These are phyloP conservation scores for Drosophila stalkeri DNA, from an alignment of 2,888 invertebrate species.

Conservation along the genomic window DNA sequence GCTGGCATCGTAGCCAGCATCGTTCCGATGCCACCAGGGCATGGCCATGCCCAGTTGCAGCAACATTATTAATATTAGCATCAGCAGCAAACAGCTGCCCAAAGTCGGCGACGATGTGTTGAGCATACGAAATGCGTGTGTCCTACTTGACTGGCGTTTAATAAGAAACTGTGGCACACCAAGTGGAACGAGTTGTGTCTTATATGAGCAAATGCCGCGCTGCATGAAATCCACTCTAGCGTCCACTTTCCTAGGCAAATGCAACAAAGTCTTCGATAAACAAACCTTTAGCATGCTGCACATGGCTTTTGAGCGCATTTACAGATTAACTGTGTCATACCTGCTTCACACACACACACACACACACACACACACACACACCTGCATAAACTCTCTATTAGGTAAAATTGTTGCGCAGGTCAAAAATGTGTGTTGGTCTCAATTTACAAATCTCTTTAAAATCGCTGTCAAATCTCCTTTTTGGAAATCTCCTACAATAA, in stretches of 20 bases:
- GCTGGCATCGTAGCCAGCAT: slow-evolving; percentile 77
- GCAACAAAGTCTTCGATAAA: slow-evolving; percentile 35
- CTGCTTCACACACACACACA: slow-evolving; percentile 23
- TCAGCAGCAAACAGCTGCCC: slow-evolving; percentile 14
- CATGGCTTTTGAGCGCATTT: slow-evolving; percentile 26
- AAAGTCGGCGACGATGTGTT: slow-evolving; percentile 21
- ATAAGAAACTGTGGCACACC: slow-evolving; percentile 69
- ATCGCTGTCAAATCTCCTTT: neutral
- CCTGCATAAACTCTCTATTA: slow-evolving; percentile 22
- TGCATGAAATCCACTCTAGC: neutral
- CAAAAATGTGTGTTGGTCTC: slow-evolving; percentile 18
- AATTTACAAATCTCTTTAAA: neutral
- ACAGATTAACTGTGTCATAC: slow-evolving; percentile 31
- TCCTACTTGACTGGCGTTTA: slow-evolving; percentile 48
- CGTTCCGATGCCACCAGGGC: slow-evolving; percentile 65
- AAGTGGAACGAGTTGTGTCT: slow-evolving; percentile 47
- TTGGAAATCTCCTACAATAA: neutral
- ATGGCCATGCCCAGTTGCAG: slow-evolving; percentile 32
- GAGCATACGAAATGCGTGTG: slow-evolving; percentile 35
- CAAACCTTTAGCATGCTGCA: slow-evolving; percentile 46
- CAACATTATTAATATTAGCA: slow-evolving; percentile 31
- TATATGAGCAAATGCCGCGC: slow-evolving; percentile 45
- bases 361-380: neutral
- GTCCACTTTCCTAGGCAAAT: slow-evolving; percentile 1
- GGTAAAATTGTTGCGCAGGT: slow-evolving; percentile 33